Evolutionary conservation across 2,888 invertebrate genomes (phyloP), one percentile per base, ranked within the genome.

Genomic region (Athrips mouffetella): DNA sequence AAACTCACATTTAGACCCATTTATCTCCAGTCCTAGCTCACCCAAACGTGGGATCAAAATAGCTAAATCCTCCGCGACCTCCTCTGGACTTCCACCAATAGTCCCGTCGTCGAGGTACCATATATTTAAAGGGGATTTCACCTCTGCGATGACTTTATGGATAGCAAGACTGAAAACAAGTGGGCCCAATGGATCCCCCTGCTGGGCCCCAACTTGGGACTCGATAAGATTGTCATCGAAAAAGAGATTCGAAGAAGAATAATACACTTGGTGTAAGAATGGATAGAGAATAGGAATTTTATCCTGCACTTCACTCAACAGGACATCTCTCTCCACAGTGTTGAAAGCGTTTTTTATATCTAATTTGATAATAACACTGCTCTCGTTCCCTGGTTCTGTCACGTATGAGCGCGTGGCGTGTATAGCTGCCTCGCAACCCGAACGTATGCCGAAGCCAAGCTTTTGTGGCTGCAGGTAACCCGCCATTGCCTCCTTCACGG

Each of bases 321-420:
- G 7, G 1, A 13, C 16, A 30, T 40, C 47, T 23, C 47, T 48
- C 6, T 48, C 48, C 0, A 48, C 21, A 6, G 21, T 25, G 11
- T 48, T 48, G 20, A 48, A 48, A 0, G 48, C 48, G n/a, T 48
- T 48, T 10, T 11, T 21, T 2, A 48, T 25, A 11, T 48, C 48
- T 16, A 48, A 3, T n/a, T 48, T 48, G 0, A 42, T 10, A 6
- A 48, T 23, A n/a, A 48, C 33, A 20, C 16, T 2, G 15, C 13
- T 11, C 18, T 8, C n/a, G 5, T 18, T 44, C 4, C 13, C 29
- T 3, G 29, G 15, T 1, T 30, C 20, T 18, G 11, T 29, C 1
- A 18, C 42, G n/a, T 29, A 27, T 8, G 42, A 3, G 15, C 33
- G 13, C 8, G 33, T 33, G 6, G 33, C 33, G 33, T 33, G 33